Conservation (phyloP, 2,797 vertebrate genomes). For the Silurus lanzhouensis region DNA sequence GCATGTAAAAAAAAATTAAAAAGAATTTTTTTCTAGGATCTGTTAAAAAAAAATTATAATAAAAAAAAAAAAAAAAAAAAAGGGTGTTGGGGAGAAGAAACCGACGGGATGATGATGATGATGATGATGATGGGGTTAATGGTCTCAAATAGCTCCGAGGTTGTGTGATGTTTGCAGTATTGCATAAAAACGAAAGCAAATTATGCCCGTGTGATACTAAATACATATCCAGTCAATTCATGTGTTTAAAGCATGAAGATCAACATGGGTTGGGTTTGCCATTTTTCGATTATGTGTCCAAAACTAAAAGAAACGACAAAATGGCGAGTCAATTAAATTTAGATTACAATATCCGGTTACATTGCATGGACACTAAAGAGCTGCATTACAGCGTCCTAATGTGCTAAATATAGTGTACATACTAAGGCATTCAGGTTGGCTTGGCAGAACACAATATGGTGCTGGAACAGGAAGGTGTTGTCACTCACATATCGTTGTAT, state of each 20-base stretch:
- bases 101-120: conserved; percentile 52
- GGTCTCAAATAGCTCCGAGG: conserved; percentile 49
- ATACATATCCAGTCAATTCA: not conserved
- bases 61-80: not conserved
- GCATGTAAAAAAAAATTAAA: not conserved
- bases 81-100: too few species aligned
- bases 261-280: too few species aligned
- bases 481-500: not conserved
- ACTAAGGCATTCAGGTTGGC: not conserved
- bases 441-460: not conserved
- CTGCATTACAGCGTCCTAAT: not conserved
- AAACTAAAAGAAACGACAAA: conserved; percentile 58
- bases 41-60: too few species aligned
- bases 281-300: not conserved
- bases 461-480: conserved; percentile 13
- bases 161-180: not conserved
- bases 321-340: conserved; percentile 71
- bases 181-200: too few species aligned
- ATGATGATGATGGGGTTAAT: conserved; percentile 59
- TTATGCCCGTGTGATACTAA: not conserved
- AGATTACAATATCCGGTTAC: conserved; percentile 66
- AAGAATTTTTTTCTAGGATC: not conserved
- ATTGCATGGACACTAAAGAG: conserved; percentile 41
- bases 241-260: not conserved
- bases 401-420: conserved; percentile 40